Evolutionary conservation across 2,888 invertebrate species (phyloP).

Genomic region (Prosapia bicincta): DNA sequence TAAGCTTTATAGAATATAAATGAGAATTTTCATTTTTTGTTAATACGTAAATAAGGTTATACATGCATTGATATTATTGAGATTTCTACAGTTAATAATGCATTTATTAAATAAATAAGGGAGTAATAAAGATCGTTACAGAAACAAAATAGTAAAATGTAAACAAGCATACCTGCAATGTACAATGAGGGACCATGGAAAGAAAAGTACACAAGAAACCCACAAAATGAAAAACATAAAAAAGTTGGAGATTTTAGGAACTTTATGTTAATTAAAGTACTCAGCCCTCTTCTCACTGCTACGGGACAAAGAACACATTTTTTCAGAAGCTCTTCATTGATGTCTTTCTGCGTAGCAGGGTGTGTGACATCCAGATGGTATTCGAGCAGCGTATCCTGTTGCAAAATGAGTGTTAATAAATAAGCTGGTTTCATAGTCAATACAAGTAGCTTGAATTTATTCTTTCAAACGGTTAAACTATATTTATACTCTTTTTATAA

Average conservation of each 20-base stretch:
- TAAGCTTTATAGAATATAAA: too few species aligned
- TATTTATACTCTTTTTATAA: too few species aligned
- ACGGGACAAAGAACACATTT: conserved; percentile 12
- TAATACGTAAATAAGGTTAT: too few species aligned
- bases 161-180: background rate
- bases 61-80: too few species aligned
- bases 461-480: too few species aligned
- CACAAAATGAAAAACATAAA: conserved; percentile 11
- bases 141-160: background rate
- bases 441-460: too few species aligned
- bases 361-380: conserved; percentile 24
- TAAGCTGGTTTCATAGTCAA: too few species aligned
- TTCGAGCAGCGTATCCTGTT: conserved; percentile 23
- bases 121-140: too few species aligned
- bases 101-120: too few species aligned
- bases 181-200: conserved; percentile 3
- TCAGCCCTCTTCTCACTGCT: conserved; percentile 7
- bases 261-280: conserved; percentile 45
- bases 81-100: too few species aligned
- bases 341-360: conserved; percentile 9
- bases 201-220: conserved; percentile 2
- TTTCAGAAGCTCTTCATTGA: background rate
- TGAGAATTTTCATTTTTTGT: too few species aligned
- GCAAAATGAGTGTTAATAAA: too few species aligned
- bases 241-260: conserved; percentile 24